Conservation (phyloP, 2,797 vertebrate genomes). For the Anguilla pacifica region DNA sequence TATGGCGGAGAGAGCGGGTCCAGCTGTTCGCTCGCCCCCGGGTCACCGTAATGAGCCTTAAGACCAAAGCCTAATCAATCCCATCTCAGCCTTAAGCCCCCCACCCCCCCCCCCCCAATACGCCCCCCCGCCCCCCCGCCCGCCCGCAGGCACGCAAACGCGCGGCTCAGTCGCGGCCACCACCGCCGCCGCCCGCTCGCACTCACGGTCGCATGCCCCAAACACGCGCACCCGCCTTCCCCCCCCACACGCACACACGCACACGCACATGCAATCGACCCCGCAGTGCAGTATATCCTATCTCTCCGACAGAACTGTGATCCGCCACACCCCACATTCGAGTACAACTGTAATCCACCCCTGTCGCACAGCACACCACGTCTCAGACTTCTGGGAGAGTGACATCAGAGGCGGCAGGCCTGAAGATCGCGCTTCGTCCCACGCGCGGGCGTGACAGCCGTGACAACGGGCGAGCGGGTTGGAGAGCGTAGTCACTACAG, state of each 20-base stretch:
- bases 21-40: slow-evolving; percentile 56
- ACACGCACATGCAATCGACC: not conserved
- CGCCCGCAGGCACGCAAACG: slow-evolving; percentile 2
- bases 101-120: no score
- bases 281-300: not conserved
- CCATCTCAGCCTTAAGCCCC: slow-evolving; percentile 36
- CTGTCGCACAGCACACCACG: not conserved
- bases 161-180: slow-evolving; percentile 10
- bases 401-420: not conserved
- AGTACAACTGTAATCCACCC: not conserved
- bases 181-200: not conserved
- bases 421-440: not conserved
- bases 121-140: no score
- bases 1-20: slow-evolving; percentile 47
- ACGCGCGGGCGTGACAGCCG: not conserved
- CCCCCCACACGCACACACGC: not conserved
- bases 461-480: not conserved
- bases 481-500: no score
- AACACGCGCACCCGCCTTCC: not conserved
- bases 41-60: slow-evolving; percentile 53
- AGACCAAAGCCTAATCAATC: slow-evolving; percentile 53
- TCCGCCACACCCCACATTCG: not conserved
- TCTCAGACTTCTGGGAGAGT: not conserved
- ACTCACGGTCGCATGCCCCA: not conserved
- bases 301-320: not conserved